Percentiles rank a stretch among this genome's conserved stretches.
Evolutionary conservation across 2,888 invertebrate species (phyloP).

Genomic region (Nipponacmea schrenckii): DNA sequence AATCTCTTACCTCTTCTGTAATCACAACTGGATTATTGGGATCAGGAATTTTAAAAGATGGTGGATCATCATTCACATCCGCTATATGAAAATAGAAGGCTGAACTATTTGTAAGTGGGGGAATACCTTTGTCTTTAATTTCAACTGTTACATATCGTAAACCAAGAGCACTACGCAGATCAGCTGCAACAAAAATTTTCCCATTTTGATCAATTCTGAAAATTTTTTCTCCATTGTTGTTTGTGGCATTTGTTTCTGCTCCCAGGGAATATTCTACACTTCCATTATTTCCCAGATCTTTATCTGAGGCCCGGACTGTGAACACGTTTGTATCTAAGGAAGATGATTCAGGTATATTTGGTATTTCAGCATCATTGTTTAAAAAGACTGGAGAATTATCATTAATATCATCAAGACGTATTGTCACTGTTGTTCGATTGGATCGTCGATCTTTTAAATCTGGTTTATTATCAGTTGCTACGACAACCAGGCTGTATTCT

Average conservation of each 20-base stretch:
- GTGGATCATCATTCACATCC: slow-evolving; percentile 92
- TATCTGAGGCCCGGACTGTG: slow-evolving; percentile 47
- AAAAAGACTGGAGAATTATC: slow-evolving; percentile 87
- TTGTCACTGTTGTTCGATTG: slow-evolving; percentile 69
- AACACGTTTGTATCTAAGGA: slow-evolving; percentile 37
- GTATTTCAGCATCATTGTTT: slow-evolving; percentile 30
- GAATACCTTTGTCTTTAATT: slow-evolving; percentile 45
- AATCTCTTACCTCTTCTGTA: slow-evolving; percentile 27
- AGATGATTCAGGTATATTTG: slow-evolving; percentile 44
- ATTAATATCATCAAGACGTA: slow-evolving; percentile 87
- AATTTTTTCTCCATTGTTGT: slow-evolving; percentile 79
- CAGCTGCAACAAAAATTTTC: slow-evolving; percentile 77
- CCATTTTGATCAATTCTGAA: slow-evolving; percentile 90
- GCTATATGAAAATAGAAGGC: slow-evolving; percentile 76
- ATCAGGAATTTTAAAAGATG: slow-evolving; percentile 63
- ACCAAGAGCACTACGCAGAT: slow-evolving; percentile 82
- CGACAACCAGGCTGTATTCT: slow-evolving; percentile 77
- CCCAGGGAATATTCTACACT: slow-evolving; percentile 42
- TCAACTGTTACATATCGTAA: slow-evolving; percentile 44
- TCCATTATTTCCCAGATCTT: slow-evolving; percentile 49
- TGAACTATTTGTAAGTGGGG: slow-evolving; percentile 27
- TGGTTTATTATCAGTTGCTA: slow-evolving; percentile 80
- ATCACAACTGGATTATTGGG: slow-evolving; percentile 26
- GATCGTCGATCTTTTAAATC: slow-evolving; percentile 40
- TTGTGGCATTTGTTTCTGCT: slow-evolving; percentile 37